Evolutionary conservation across 2,113 vertebrate species (phyloP), one percentile per base, ranked within the genome.

Genomic region (Malurus melanocephalus): DNA sequence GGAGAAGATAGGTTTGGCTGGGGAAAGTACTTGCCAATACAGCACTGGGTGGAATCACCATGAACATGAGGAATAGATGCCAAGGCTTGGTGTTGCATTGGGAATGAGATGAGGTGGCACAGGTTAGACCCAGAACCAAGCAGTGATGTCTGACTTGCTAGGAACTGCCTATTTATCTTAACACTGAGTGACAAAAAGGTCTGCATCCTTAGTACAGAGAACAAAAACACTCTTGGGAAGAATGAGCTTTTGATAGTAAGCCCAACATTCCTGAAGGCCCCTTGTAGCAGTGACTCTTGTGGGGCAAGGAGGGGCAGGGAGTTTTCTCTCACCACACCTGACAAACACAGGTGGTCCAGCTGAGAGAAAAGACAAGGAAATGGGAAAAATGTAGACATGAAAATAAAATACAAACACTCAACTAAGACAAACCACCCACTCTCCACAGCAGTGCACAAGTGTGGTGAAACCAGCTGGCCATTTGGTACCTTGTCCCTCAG

Each of bases 241-340:
- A 40, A 0, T 19, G 33, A 67, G 53, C 48, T 91, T 96, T 85
- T 86, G 68, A 85, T 71, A 51, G 69, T 8, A 93, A 73, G 49
- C 15, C 28, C 71, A 60, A 33, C 26, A 69, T 53, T 90, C 59
- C 81, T 62, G 35, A 95, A 87, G 49, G 38, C 7, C 6, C 5
- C 43, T 26, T 59, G 16, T 11, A 87, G 38, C 61, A 53, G 27
- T 15, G 42, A 81, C 61, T 93, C 32, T 45, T 51, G 38, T 0
- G 0, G 18, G 3, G 10, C 38, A 38, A 38, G 38, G 38, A 38
- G 32, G 9, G 4, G 6, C 45, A 91, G 4, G 6, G 40, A 93
- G 35, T 8, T 77, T 53, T 51, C 64, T 48, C 28, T 80, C 28
- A 73, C 14, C 35, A 35, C 0, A 0, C 0, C 62, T 87, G 69